Evolutionary conservation across 2,888 invertebrate genomes (phyloP), one percentile per base, ranked within the genome.

Genomic region (Ypsolopha sequella): DNA sequence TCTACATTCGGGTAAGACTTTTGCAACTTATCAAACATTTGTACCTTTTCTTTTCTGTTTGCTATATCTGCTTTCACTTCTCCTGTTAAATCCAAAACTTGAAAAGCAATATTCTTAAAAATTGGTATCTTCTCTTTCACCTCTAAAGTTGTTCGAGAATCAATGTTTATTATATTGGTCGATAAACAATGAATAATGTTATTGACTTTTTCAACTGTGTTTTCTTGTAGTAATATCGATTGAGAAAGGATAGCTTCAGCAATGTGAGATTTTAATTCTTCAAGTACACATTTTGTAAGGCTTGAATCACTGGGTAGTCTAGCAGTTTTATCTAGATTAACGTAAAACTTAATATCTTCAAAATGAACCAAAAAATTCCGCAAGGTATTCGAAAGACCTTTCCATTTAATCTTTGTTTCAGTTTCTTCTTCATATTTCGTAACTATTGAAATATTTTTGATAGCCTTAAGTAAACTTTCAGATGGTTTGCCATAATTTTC

Each of bases 311-410:
- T 78, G 6, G 86, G 85, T 45, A 80, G 54, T 58, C 85, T 70
- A 4, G 86, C 86, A 6, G 85, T 84, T 72, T 84, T 85, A 61
- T 86, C 86, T 13, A 86, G 60, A 61, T 80, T 84, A 1, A 86
- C 77, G 53, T 84, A 86, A 63, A 86, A 86, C 53, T 84, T 86
- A 0, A 86, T 73, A 58, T 86, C 86, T 61, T 84, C 85, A 55
- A 86, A 86, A 62, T 85, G 82, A 59, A 82, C 82, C 6, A 84
- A 61, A 33, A 75, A 66, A 52, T 73, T 78, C 1, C 86, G 68
- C 48, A 85, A 53, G 9, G 70, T 69, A 55, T 78, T 80, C 0
- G 76, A 69, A 39, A 79, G 57, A 10, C 56, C 61, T 56, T 73
- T 78, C 68, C 73, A 78, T 38, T 61, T 60, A 11, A 34, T 36